These are phyloP conservation scores for Mycteria americana DNA, from an alignment of 2,797 vertebrate genomes.

Conservation along the genomic window DNA sequence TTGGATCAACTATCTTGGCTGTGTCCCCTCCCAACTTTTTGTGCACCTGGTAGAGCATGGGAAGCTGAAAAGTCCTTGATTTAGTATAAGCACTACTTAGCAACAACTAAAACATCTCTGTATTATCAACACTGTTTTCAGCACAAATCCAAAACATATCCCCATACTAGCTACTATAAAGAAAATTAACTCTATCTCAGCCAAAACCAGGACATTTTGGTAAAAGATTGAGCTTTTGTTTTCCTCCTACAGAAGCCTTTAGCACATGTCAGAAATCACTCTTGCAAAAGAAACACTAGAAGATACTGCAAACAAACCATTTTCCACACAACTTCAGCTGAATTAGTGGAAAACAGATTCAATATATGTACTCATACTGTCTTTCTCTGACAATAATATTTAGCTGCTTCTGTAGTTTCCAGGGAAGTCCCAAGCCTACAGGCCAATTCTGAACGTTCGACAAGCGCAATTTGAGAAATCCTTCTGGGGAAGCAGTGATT, in stretches of 20 bases:
- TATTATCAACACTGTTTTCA: no score
- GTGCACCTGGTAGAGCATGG: no score
- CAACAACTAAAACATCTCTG: no score
- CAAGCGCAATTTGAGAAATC: neutral
- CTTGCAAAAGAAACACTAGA: neutral
- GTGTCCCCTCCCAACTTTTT: no score
- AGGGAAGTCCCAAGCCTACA: neutral
- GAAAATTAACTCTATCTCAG: no score
- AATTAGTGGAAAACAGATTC: neutral
- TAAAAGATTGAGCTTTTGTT: neutral
- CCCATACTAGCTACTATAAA: no score
- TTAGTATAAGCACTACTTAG: no score
- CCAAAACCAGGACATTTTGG: neutral
- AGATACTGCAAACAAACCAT: neutral
- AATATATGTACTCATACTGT: neutral
- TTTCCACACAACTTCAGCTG: neutral
- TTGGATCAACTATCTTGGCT: no score
- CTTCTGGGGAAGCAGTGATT: slow-evolving; percentile 7
- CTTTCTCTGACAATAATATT: neutral
- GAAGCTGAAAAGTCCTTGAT: no score
- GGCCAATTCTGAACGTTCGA: neutral
- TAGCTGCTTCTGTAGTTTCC: neutral
- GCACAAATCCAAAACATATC: no score
- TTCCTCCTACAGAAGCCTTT: neutral
- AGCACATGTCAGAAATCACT: neutral